phyloP scores from a whole-genome alignment of 2,113 vertebrate species.

The Phoxinus phoxinus region DNA sequence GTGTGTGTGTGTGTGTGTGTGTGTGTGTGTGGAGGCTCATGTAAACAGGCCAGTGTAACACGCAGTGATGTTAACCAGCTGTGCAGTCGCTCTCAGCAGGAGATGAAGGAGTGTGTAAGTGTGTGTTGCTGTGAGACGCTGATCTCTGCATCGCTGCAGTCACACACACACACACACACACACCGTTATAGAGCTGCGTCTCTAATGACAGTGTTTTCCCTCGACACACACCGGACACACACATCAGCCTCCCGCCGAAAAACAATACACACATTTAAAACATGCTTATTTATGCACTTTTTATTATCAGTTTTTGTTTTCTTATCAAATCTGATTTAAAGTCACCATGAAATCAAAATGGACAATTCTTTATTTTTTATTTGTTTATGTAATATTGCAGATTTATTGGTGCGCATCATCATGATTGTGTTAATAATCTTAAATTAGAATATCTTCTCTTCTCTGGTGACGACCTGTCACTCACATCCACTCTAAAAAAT shows the following conservation, averaged over 20 bases:
- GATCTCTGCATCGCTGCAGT: conserved; percentile 76
- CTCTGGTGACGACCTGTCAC: too few relatives aligned
- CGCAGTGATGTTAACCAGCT: conserved; percentile 78
- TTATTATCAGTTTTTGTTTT: too few relatives aligned
- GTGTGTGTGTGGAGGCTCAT: conserved; percentile 65
- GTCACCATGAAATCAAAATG: too few relatives aligned
- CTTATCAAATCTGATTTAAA: too few relatives aligned
- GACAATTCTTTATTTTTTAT: too few relatives aligned
- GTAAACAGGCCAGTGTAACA: conserved; percentile 74
- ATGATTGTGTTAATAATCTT: too few relatives aligned
- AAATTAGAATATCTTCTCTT: too few relatives aligned
- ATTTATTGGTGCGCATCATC: too few relatives aligned
- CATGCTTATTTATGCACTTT: background rate
- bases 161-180: conserved; percentile 14
- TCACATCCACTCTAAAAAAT: too few relatives aligned
- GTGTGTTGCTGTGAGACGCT: conserved; percentile 33
- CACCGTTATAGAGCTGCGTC: background rate
- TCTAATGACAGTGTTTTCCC: conserved; percentile 65
- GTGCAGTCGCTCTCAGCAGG: conserved; percentile 79
- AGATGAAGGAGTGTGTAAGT: conserved; percentile 56
- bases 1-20: too few relatives aligned
- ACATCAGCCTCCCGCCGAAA: background rate
- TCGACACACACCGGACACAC: background rate
- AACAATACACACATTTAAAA: background rate
- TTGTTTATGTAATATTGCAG: too few relatives aligned